These are phyloP conservation scores for Drosophila pseudoananassae DNA, from an alignment of 1,140 invertebrate genomes.

Conservation along the genomic window DNA sequence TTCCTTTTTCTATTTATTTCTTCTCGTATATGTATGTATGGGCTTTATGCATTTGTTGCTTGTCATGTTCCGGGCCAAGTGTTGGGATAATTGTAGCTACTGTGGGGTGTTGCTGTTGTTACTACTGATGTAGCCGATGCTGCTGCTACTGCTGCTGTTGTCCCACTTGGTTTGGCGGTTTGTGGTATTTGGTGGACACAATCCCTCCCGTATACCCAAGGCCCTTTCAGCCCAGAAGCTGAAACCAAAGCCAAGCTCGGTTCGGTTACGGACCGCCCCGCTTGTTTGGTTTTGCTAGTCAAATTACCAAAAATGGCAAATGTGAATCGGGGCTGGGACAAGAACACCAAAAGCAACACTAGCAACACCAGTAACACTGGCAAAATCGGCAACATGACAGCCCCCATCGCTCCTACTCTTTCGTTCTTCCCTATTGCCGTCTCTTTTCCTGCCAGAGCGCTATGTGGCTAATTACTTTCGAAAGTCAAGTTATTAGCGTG, in stretches of 20 bases:
- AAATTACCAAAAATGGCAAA: constrained; percentile 73
- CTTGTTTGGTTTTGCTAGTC: constrained; percentile 60
- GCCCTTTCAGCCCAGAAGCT: constrained; percentile 26
- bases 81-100: constrained; percentile 36
- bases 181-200: constrained; percentile 18
- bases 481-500: constrained; percentile 83
- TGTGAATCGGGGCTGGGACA: constrained; percentile 22
- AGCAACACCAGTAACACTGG: background rate
- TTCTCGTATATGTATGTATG: constrained; percentile 7
- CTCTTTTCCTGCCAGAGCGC: constrained; percentile 43
- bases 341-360: constrained; percentile 7
- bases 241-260: constrained; percentile 25
- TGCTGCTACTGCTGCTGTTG: background rate
- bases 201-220: background rate
- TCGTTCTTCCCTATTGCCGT: background rate
- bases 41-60: constrained; percentile 64
- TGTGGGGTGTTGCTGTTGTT: background rate
- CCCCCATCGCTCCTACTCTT: background rate
- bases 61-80: constrained; percentile 62
- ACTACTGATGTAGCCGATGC: background rate
- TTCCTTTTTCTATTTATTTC: constrained; percentile 3
- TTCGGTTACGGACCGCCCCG: constrained; percentile 7
- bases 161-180: constrained; percentile 50
- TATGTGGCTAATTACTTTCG: constrained; percentile 82
- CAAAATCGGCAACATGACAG: constrained; percentile 37